Base-by-base conservation (phyloP, 1,140 invertebrate genomes). In the Cydia strobilella region DNA sequence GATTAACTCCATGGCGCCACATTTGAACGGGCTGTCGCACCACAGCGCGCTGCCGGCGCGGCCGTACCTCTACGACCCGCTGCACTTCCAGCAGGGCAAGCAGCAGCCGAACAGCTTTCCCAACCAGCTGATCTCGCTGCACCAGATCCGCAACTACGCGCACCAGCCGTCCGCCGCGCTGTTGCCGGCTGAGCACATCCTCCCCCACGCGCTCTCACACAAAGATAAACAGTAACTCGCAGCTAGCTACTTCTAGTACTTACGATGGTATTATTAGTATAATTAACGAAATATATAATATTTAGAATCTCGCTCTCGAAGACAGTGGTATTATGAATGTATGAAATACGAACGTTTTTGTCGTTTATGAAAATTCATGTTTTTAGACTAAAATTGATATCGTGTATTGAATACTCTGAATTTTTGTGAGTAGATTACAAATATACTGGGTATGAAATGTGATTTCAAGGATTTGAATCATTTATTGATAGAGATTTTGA, bases 121-220 rank as follows among this genome's bases (percentile, higher is more conserved):
- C 69, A 99, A 98, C 90, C 98, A 99, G 89, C 94, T 99, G 82
- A 98, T 99, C 84, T 98, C 98, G 78, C 94, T 99, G 73, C 98
- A 99, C 93, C 98, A 99, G 93, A 99, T 99, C 84, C 95, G 98
- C 84, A 99, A 99, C 91, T 99, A 99, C 93, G 97, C 98, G 77
- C 97, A 98, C 89, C 97, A 98, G 88, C 97, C 97, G 6, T 95
- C 94, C 94, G 94, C 75, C 72, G 80, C 91, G 35, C 81, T 94
- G 25, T 79, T 94, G 77, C 92, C 93, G 39, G 92, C 92, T 35
- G 93, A 94, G 45, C 93, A 94, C 83, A 91, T 94, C 76, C 85
- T 94, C 42, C 92, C 92, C 42, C 93, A 94, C 79, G 88, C 92
- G 65, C 83, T 93, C 71, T 84, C 91, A 75, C 90, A 93, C 84